Percentiles rank a stretch among this genome's conserved stretches.
These are phyloP conservation scores for Micromesistius poutassou DNA, from an alignment of 2,797 vertebrate genomes.

Conservation along the genomic window DNA sequence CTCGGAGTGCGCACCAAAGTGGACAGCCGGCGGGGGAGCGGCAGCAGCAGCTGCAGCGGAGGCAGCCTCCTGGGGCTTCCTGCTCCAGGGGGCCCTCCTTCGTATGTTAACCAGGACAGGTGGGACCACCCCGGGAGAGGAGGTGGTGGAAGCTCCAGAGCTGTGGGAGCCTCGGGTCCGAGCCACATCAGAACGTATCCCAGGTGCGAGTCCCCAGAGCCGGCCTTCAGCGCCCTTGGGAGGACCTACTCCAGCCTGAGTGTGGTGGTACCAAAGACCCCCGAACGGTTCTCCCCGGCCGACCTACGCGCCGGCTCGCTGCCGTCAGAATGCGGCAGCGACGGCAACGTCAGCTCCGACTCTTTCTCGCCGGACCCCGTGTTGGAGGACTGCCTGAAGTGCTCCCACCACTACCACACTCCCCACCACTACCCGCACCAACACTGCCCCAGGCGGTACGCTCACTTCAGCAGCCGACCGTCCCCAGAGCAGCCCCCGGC, in stretches of 20 bases:
- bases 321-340: constrained; percentile 88
- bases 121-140: constrained; percentile 69
- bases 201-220: constrained; percentile 86
- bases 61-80: constrained; percentile 50
- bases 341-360: constrained; percentile 84
- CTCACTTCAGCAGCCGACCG: constrained; percentile 17
- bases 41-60: constrained; percentile 50
- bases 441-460: constrained; percentile 42
- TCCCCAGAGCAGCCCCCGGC: constrained; percentile 42
- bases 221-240: constrained; percentile 84
- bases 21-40: constrained; percentile 71
- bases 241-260: constrained; percentile 82
- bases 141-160: constrained; percentile 59
- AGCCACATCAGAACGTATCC: constrained; percentile 77
- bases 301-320: constrained; percentile 80
- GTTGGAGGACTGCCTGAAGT: constrained; percentile 82
- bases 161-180: constrained; percentile 46
- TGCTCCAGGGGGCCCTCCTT: constrained; percentile 73
- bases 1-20: constrained; percentile 83
- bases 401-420: constrained; percentile 67
- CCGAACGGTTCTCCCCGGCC: constrained; percentile 78
- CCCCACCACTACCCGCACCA: constrained; percentile 34
- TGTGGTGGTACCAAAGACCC: constrained; percentile 78
- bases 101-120: constrained; percentile 73
- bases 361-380: constrained; percentile 87